A percentile compares a stretch with the other conserved stretches of the same genome.
These are phyloP conservation scores for Oxyscelio sp. DNA, from an alignment of 2,888 invertebrate species.

Conservation along the genomic window DNA sequence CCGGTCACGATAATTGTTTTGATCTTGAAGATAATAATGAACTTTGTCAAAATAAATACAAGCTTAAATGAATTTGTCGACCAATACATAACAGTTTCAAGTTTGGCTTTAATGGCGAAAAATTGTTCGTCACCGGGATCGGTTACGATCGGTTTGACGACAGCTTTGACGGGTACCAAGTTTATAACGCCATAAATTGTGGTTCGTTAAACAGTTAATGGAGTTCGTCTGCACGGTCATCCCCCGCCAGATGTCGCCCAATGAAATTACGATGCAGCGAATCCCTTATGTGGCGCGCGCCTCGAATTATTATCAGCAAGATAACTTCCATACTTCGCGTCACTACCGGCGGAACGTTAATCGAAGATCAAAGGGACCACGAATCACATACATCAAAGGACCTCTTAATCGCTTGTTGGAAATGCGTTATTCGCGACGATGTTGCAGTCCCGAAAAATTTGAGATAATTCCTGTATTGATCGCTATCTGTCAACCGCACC, in stretches of 20 bases:
- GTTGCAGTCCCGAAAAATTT: constrained; percentile 37
- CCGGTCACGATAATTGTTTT: too few species aligned
- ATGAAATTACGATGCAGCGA: constrained; percentile 80
- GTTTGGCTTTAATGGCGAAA: background rate
- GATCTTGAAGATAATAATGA: too few species aligned
- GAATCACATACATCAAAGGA: constrained; percentile 69
- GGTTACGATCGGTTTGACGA: constrained; percentile 48
- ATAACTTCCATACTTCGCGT: constrained; percentile 74
- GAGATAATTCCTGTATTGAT: constrained; percentile 11
- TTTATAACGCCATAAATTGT: constrained; percentile 85
- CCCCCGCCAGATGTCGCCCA: constrained; percentile 74
- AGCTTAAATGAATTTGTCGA: background rate
- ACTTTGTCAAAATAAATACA: too few species aligned
- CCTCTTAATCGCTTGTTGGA: constrained; percentile 65
- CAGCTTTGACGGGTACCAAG: constrained; percentile 72
- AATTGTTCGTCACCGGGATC: background rate
- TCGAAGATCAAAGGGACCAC: constrained; percentile 69
- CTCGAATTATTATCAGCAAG: constrained; percentile 80
- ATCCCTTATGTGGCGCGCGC: constrained; percentile 75
- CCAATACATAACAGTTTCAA: background rate
- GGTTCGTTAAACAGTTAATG: constrained; percentile 86
- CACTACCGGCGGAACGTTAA: constrained; percentile 60
- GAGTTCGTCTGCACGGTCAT: constrained; percentile 80
- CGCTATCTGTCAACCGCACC: constrained; percentile 6
- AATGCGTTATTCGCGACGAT: constrained; percentile 25